Evolutionary conservation across 2,888 invertebrate genomes (phyloP).

Genomic region (Oxycera nigricornis): DNA sequence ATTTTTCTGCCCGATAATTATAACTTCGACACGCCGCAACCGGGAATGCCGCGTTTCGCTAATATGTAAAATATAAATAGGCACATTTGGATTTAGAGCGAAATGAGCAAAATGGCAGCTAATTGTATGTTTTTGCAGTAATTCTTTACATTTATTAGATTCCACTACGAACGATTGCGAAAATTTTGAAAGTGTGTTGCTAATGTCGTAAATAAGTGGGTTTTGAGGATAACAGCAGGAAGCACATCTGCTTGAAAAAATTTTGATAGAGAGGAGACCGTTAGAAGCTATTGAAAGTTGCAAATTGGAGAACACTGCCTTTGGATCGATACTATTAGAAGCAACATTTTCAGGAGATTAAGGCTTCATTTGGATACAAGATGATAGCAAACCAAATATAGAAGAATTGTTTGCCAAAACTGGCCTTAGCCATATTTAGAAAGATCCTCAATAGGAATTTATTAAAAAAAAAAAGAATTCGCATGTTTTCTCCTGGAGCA

Average conservation of each 20-base stretch:
- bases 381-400: too few relatives aligned
- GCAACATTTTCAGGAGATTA: neutral
- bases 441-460: neutral
- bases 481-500: neutral
- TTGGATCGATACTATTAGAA: neutral
- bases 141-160: neutral
- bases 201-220: neutral
- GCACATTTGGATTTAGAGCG: conserved; percentile 35
- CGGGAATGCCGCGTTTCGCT: conserved; percentile 40
- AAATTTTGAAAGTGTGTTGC: neutral
- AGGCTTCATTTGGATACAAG: neutral
- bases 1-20: conserved; percentile 13
- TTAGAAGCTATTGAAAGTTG: too few relatives aligned
- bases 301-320: neutral
- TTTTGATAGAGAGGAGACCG: too few relatives aligned
- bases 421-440: too few relatives aligned
- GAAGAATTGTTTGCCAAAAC: too few relatives aligned
- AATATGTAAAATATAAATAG: conserved; percentile 39
- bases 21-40: conserved; percentile 16
- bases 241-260: neutral
- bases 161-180: neutral
- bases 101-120: too few relatives aligned
- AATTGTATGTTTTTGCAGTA: neutral
- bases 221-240: neutral
- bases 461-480: neutral